Evolutionary conservation across 2,113 vertebrate genomes (phyloP), one percentile per base, ranked within the genome.

Genomic region (Halcyon senegalensis): DNA sequence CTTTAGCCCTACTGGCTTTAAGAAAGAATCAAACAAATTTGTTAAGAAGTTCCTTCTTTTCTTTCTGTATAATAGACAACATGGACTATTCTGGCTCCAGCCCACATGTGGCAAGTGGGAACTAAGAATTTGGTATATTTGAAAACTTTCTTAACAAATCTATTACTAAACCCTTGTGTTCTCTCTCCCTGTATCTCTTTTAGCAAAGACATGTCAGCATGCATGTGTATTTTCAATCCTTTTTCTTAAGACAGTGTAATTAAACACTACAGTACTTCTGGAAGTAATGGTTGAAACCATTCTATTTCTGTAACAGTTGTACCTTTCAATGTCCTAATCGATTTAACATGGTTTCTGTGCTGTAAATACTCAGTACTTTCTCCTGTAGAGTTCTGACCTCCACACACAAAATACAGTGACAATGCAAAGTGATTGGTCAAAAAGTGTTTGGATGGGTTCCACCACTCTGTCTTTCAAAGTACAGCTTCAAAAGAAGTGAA

Each of bases 401-500:
- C 33, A 82, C 11, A 79, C 19, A 92, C 18, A 84, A 59, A 63
- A 83, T 66, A 56, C 5, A 2, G 83, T 87, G 56, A 93, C 37
- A 87, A 68, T 92, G 27, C 23, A 69, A 97, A 94, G 16, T 33
- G 25, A 39, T 43, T 82, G 24, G 27, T 27, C 60, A 79, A 77
- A 84, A 74, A 92, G 14, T 60, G 12, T 68, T 84, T 5, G 3
- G 33, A 73, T 89, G 27, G 11, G 10, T 92, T 92, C 30, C 35
- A 30, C 10, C 37, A 44, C 21, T 67, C 37, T 58, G 8, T 72
- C 58, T 86, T 64, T 63, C 80, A 89, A 82, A 4, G 15, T 23
- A 86, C 24, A 91, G 9, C 20, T 92, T 97, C 51, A 93, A 88
- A 94, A 68, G 27, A 66, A 86, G n/a, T 33, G 37, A 83, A 86